Base-by-base conservation (phyloP, 2,797 vertebrate genomes). In the Thunnus albacares region DNA sequence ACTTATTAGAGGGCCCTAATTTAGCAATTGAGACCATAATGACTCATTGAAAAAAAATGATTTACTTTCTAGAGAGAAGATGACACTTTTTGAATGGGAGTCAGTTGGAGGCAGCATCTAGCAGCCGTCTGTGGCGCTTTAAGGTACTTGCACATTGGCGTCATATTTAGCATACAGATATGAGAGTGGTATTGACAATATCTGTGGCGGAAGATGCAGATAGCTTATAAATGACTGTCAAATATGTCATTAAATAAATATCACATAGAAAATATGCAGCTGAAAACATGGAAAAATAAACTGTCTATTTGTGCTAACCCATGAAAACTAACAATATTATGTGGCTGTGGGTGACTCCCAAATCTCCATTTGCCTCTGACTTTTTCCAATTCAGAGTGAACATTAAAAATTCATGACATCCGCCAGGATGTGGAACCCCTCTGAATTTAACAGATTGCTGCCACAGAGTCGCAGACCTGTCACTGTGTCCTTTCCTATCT, bases 401-500 rank as follows among this genome's bases (percentile, higher is more conserved):
- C 75, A 87, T 91, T 64, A 88, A 91, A 82, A 78, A 90, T 89
- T 79, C 80, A 79, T 90, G 77, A 78, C 66, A 72, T 79, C 73
- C 86, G 80, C 81, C 87, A 77, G 88, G 12, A 83, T 71, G 78
- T 70, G 79, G 79, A 81, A 72, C 53, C 75, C 70, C 68, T 82
- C 79, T 80, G 80, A 83, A 79, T 83, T 64, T 56, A 81, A 85
- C 80, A 83, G 83, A 64, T 82, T 87, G 81, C 83, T 81, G 85
- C 79, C 83, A 53, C 69, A 76, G 85, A 73, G 80, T 85, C 8
- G 2, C 60, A 78, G 72, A 75, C 64, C 82, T 88, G 85, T 81
- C 84, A 80, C 22, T 77, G 75, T 79, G 85, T 89, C 83, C 77
- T 22, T 51, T 85, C 76, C 78, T 61, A 41, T 83, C 80, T 80